Evolutionary conservation across 2,888 invertebrate genomes (phyloP), one percentile per base, ranked within the genome.

Genomic region (Doris montereyensis): DNA sequence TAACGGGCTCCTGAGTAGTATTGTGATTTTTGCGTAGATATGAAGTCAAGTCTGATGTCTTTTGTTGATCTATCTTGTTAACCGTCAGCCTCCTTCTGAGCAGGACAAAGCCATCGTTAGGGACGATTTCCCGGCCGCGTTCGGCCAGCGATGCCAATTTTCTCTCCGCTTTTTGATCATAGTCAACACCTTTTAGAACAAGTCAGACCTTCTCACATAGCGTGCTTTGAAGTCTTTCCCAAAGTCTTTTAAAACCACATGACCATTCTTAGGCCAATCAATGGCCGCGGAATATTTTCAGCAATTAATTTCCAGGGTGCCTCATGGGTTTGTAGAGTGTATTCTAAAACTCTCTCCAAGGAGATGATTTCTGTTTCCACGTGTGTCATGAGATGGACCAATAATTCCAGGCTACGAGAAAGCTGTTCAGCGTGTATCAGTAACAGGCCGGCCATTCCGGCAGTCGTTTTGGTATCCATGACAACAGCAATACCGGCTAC

Each of bases 1-100:
- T 93, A 67, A 98, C 96, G 0, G 98, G 98, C 93, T 98, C 98
- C 93, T 97, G 97, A 0, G 97, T 87, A 97, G 97, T 81, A 97
- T 97, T 0, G 97, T 95, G 75, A 97, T 95, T 86, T 94, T 95
- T 94, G 67, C 97, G 93, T 35, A 97, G 92, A 87, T 95, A 89
- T 94, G 92, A 2, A 97, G 92, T 0, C 82, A 97, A 89, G 0
- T 83, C 78, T 24, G 84, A 80, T 35, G 90, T 90, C 80, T 92
- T 86, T 1, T 95, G 92, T 0, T 93, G 94, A 90, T 98, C 98
- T 84, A 98, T 96, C 77, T 94, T 89, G 58, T 41, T 93, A 92
- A 0, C 97, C 97, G 78, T 95, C 94, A 73, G 62, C 78, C 94
- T 81, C 94, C 94, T 4, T 95, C 95, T 81, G 98, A 89, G 80